Conservation (phyloP, 1,140 invertebrate species). For the Sarcophaga bullata region DNA sequence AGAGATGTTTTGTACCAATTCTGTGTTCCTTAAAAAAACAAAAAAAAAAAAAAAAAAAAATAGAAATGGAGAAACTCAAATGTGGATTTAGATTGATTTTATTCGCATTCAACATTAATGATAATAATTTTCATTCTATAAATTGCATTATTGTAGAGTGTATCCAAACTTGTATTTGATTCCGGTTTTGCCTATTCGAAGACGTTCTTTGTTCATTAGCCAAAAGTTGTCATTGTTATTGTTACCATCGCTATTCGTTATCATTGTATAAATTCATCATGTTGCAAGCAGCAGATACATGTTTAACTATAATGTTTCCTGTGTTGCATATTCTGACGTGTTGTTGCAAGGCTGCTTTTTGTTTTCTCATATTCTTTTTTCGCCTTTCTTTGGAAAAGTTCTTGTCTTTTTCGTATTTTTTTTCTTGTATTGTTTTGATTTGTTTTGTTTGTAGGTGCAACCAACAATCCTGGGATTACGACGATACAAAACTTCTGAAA, state of each 20-base stretch:
- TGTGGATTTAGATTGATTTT: no score
- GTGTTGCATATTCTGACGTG: conserved; percentile 13
- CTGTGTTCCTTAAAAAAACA: no score
- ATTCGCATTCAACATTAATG: no score
- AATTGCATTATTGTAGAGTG: no score
- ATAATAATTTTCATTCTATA: no score
- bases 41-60: no score
- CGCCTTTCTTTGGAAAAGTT: neutral
- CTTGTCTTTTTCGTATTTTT: neutral
- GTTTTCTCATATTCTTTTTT: no score
- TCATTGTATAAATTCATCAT: conserved; percentile 8
- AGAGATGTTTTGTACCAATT: no score
- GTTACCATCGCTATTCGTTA: neutral
- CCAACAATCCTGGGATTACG: conserved; percentile 2
- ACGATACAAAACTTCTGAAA: neutral
- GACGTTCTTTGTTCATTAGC: neutral
- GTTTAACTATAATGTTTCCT: conserved; percentile 26
- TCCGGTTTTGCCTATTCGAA: neutral
- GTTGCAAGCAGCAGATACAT: neutral
- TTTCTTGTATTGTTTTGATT: neutral
- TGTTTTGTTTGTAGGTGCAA: neutral
- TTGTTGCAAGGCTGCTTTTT: neutral
- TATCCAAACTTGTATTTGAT: neutral
- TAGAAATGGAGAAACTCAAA: no score
- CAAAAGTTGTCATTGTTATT: neutral